These are phyloP conservation scores for Baronia brevicornis DNA, from an alignment of 2,888 invertebrate species.

Conservation along the genomic window DNA sequence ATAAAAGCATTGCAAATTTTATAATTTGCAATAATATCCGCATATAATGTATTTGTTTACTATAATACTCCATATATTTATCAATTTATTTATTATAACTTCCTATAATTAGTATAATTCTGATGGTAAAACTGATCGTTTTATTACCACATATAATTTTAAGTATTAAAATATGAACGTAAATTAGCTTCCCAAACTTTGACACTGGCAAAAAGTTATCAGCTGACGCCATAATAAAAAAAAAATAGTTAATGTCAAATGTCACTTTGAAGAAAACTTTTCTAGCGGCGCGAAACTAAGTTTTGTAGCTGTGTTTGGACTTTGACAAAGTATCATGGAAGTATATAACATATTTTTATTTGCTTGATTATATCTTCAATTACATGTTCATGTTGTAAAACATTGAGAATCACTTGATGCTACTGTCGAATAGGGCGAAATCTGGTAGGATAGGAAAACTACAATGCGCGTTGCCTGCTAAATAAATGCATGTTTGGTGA, in stretches of 20 bases:
- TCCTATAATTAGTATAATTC: no score
- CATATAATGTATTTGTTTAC: no score
- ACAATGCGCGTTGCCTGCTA: conserved; percentile 30
- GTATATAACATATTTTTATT: conserved; percentile 25
- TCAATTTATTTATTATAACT: no score
- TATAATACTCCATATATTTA: no score
- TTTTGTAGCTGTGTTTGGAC: conserved; percentile 24
- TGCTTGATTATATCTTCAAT: conserved; percentile 28
- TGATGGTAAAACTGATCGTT: no score
- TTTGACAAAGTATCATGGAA: conserved; percentile 26
- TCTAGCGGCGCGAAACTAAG: conserved; percentile 27
- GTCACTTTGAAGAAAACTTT: conserved; percentile 26
- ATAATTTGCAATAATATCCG: no score
- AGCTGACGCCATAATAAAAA: no score
- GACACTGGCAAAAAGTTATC: no score
- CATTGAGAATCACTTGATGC: conserved; percentile 26
- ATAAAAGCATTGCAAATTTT: no score
- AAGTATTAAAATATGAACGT: no score
- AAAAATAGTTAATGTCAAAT: conserved; percentile 24
- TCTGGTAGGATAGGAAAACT: conserved; percentile 28
- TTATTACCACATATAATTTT: no score
- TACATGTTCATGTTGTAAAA: conserved; percentile 27
- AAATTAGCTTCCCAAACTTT: no score
- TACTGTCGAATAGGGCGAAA: conserved; percentile 25
- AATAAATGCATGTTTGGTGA: conserved; percentile 31